Conservation (phyloP, 2,113 vertebrate species). For the Upupa epops region DNA sequence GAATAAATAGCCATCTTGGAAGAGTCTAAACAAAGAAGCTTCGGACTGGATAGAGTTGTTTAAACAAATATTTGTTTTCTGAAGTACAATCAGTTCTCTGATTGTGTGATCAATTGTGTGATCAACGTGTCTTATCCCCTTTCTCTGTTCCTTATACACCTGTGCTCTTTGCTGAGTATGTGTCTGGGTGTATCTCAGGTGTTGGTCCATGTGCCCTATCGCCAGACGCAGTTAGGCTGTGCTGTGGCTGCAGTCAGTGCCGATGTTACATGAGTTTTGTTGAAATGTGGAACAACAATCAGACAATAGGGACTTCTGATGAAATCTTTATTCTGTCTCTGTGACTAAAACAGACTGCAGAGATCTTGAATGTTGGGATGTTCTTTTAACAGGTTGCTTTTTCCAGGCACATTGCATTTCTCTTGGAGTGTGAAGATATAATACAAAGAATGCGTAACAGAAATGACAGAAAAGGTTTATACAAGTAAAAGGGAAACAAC, state of each 20-base stretch:
- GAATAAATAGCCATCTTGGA: not conserved
- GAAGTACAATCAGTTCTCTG: not conserved
- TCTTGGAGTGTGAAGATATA: not conserved
- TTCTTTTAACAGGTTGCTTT: not conserved
- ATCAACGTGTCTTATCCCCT: not conserved
- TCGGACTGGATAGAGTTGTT: not conserved
- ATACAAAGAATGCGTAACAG: not conserved
- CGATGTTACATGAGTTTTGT: not conserved
- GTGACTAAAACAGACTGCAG: not conserved
- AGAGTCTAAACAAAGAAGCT: not conserved
- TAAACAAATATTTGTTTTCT: slow-evolving; percentile 4
- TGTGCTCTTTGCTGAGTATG: not conserved
- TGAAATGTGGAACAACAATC: not conserved
- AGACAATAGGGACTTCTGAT: not conserved
- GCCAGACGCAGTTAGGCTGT: not conserved
- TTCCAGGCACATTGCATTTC: not conserved
- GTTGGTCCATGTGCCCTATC: not conserved
- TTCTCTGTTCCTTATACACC: not conserved
- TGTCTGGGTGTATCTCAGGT: not conserved
- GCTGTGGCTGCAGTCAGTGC: not conserved
- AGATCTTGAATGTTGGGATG: not conserved
- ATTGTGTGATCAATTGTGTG: no score
- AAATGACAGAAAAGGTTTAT: not conserved
- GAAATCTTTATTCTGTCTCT: not conserved
- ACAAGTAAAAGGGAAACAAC: not conserved